Base-by-base conservation (phyloP, 2,113 vertebrate species). In the Ceyx margarethae region DNA sequence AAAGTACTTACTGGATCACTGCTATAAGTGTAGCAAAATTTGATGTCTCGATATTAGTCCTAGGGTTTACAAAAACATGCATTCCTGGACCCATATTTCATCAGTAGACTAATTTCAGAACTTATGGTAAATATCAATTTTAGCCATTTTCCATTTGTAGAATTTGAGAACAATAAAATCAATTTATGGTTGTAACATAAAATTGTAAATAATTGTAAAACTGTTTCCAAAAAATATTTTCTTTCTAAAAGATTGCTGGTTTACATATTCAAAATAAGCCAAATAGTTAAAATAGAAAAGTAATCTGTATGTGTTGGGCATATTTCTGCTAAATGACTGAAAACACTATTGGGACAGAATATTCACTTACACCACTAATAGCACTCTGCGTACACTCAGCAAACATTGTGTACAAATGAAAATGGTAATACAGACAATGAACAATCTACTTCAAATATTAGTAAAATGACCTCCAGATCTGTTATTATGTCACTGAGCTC, bases 401-500 rank as follows among this genome's bases (percentile, higher is more conserved):
- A 86, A 90, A 57, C 3, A 60, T 20, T 28, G 46, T 1, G 3
- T 14, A 31, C 10, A 28, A 5, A 37, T 5, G 22, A 51, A 90
- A 76, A 82, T 5, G 3, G 22, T 50, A 81, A 66, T 7, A 65
- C 16, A 78, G 66, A 85, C 33, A 91, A 69, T 1, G 9, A 31
- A 71, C 14, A 85, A 83, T 51, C 43, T 58, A 81, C 65, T 76
- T 26, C 15, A 89, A 96, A 72, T 72, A 78, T 68, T 75, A 95
- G 35, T 51, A 45, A 91, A 95, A 96, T 97, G 90, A 99, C 99
- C 99, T 99, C 97, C 73, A 99, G 96, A 91, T 99, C 99, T 68
- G 95, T 58, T 97, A 99, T 97, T 87, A 99, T 97, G 74, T 98
- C 98, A 82, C 57, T 58, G 15, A 99, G 98, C 81, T 99, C 98